Conservation (phyloP, 2,888 invertebrate species). For the Dermolepida albohirtum region DNA sequence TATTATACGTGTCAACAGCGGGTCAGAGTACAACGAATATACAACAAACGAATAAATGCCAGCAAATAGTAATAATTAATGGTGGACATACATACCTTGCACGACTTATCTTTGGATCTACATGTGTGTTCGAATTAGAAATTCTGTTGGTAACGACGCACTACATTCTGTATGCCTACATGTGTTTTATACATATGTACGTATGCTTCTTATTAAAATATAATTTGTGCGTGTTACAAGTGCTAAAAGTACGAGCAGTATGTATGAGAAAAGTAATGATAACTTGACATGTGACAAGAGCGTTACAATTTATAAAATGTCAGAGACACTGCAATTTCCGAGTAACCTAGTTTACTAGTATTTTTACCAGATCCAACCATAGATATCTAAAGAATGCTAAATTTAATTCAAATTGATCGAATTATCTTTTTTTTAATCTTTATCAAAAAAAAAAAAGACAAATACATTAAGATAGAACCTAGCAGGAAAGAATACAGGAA, state of each 20-base stretch:
- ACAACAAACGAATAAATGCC: slow-evolving; percentile 15
- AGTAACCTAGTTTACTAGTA: too few relatives aligned
- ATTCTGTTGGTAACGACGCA: slow-evolving; percentile 54
- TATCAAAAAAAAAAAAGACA: too few relatives aligned
- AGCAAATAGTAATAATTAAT: slow-evolving; percentile 31
- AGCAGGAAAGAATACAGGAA: too few relatives aligned
- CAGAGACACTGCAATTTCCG: too few relatives aligned
- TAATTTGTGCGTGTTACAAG: slow-evolving; percentile 21
- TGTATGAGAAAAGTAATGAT: not conserved
- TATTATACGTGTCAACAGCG: too few relatives aligned
- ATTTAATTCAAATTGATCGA: too few relatives aligned
- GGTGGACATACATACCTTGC: slow-evolving; percentile 24
- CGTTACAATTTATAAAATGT: too few relatives aligned
- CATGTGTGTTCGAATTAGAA: slow-evolving; percentile 60
- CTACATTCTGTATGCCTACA: slow-evolving; percentile 7
- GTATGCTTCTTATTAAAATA: slow-evolving; percentile 25
- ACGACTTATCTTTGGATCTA: slow-evolving; percentile 55
- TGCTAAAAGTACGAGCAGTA: not conserved
- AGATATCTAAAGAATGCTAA: too few relatives aligned
- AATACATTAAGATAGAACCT: too few relatives aligned
- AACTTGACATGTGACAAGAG: not conserved
- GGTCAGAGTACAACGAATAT: not conserved
- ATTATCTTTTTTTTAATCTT: too few relatives aligned
- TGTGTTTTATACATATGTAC: slow-evolving; percentile 19
- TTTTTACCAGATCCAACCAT: too few relatives aligned